Evolutionary conservation across 2,797 vertebrate genomes (phyloP).

Genomic region (Aulostomus chinensis): DNA sequence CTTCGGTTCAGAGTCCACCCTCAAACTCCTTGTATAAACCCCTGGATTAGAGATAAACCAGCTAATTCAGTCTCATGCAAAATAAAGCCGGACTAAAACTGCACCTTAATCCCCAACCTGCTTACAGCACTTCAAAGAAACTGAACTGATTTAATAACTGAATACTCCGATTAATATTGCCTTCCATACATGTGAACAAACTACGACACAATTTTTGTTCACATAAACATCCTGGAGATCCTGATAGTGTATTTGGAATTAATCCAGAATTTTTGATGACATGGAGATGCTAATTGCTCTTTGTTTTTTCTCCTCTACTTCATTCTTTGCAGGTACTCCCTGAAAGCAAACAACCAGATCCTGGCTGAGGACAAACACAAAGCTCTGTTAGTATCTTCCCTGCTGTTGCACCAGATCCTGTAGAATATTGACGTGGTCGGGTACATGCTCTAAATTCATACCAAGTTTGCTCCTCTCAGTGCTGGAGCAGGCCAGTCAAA

Average conservation of each 20-base stretch:
- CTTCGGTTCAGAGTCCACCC: slow-evolving; percentile 56
- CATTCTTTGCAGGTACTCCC: slow-evolving; percentile 81
- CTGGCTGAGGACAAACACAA: slow-evolving; percentile 97
- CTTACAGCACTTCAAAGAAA: slow-evolving; percentile 19
- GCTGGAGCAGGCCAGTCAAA: slow-evolving; percentile 52
- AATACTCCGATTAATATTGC: no score
- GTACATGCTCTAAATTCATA: neutral
- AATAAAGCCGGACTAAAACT: slow-evolving; percentile 32
- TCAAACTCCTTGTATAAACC: slow-evolving; percentile 51
- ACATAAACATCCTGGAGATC: no score
- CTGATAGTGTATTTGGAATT: no score
- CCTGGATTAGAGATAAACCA: slow-evolving; percentile 57
- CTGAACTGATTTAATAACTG: neutral
- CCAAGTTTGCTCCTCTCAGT: slow-evolving; percentile 23
- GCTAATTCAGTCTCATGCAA: slow-evolving; percentile 30
- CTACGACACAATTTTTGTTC: no score
- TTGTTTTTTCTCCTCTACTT: neutral
- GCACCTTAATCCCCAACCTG: slow-evolving; percentile 22
- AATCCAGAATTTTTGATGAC: neutral
- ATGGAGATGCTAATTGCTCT: neutral
- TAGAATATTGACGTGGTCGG: neutral
- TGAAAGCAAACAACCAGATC: slow-evolving; percentile 95
- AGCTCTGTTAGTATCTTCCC: slow-evolving; percentile 87
- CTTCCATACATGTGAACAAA: neutral
- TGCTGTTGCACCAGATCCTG: neutral